Evolutionary conservation across 2,113 vertebrate species (phyloP).

Genomic region (Lepisosteus oculatus): DNA sequence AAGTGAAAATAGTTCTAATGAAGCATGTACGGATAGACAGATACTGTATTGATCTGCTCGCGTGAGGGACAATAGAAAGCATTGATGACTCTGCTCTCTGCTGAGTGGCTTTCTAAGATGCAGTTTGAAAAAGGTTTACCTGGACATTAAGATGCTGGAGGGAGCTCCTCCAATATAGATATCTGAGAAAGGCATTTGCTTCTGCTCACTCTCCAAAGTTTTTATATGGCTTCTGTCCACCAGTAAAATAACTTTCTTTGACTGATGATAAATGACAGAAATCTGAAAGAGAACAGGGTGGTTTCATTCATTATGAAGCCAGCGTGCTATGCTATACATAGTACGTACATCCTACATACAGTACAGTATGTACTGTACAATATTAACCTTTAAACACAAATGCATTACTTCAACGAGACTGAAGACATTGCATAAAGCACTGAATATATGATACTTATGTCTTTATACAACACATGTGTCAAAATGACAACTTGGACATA

Average conservation of each 20-base stretch:
- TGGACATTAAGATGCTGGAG: conserved; percentile 72
- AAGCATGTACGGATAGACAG: too few relatives aligned
- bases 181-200: conserved; percentile 84
- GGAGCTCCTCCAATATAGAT: conserved; percentile 93
- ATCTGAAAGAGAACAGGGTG: conserved; percentile 66
- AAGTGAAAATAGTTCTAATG: too few relatives aligned
- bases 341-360: not conserved
- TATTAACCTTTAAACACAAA: too few relatives aligned
- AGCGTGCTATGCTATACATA: not conserved
- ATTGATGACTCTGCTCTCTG: too few relatives aligned
- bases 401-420: too few relatives aligned
- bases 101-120: too few relatives aligned
- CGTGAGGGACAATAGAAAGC: too few relatives aligned
- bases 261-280: conserved; percentile 95
- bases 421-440: too few relatives aligned
- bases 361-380: too few relatives aligned
- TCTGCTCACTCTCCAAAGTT: conserved; percentile 88
- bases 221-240: conserved; percentile 90
- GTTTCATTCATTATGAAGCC: too few relatives aligned
- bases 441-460: not conserved
- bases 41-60: too few relatives aligned
- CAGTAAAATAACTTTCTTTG: conserved; percentile 92
- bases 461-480: not conserved
- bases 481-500: not conserved
- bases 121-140: conserved; percentile 51